phyloP scores from a whole-genome alignment of 2,888 invertebrate genomes.

The Nomada goodeniana region DNA sequence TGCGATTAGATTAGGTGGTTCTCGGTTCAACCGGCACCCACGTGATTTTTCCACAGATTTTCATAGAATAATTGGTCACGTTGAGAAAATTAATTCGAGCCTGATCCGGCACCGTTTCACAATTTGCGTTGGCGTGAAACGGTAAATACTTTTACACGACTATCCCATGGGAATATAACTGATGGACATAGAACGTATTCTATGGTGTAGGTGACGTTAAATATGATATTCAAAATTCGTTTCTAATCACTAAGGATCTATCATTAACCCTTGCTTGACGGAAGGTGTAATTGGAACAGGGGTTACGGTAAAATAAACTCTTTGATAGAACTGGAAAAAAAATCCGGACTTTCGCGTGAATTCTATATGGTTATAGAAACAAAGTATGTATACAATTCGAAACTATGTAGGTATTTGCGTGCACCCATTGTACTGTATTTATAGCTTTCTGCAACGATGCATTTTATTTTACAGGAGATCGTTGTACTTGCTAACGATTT shows the following conservation, averaged over 20 bases:
- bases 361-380: not conserved
- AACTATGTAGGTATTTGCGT: too few relatives aligned
- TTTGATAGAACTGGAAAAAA: too few relatives aligned
- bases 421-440: slow-evolving; percentile 1
- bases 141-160: slow-evolving; percentile 6
- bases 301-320: not conserved
- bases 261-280: not conserved
- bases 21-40: not conserved
- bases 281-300: too few relatives aligned
- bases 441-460: slow-evolving; percentile 8
- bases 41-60: slow-evolving; percentile 23
- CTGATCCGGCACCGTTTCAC: slow-evolving; percentile 9
- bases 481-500: slow-evolving; percentile 12
- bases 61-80: slow-evolving; percentile 12
- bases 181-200: not conserved
- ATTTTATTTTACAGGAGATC: slow-evolving; percentile 21
- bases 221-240: slow-evolving; percentile 1
- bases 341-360: not conserved
- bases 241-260: not conserved
- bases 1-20: slow-evolving; percentile 38
- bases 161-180: slow-evolving; percentile 22
- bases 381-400: not conserved
- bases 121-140: slow-evolving; percentile 23
- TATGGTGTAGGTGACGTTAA: not conserved
- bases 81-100: slow-evolving; percentile 27